Evolutionary conservation across 2,113 vertebrate species (phyloP).

Genomic region (Caloenas nicobarica): DNA sequence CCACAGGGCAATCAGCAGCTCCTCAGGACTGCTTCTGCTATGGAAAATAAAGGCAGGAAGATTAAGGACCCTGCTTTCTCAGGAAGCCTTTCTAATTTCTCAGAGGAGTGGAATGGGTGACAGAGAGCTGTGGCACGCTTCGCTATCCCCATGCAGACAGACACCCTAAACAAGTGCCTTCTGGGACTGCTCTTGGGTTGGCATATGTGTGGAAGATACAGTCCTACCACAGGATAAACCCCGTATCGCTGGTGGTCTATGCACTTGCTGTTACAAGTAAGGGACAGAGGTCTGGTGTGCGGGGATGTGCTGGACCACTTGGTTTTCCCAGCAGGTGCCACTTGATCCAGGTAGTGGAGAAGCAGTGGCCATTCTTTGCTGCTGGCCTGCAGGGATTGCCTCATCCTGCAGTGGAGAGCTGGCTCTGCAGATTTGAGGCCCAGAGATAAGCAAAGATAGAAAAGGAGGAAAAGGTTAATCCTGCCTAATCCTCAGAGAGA

Average conservation of each 20-base stretch:
- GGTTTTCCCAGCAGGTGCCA: neutral
- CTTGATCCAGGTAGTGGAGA: neutral
- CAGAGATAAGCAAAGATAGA: neutral
- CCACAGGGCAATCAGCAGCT: neutral
- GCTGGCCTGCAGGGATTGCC: neutral
- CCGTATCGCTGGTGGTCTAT: neutral
- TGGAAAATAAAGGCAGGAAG: neutral
- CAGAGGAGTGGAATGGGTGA: neutral
- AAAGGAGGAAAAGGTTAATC: constrained; percentile 17
- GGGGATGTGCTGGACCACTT: neutral
- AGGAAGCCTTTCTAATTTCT: neutral
- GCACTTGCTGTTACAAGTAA: neutral
- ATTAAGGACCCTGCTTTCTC: neutral
- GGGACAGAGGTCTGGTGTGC: neutral
- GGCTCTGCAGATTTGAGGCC: neutral
- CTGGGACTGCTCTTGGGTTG: neutral
- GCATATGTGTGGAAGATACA: neutral
- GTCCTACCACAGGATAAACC: neutral
- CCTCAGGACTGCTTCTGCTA: neutral
- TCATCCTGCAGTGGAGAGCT: neutral
- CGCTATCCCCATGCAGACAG: neutral
- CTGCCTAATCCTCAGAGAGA: neutral
- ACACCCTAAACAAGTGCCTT: neutral
- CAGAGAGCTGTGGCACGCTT: neutral
- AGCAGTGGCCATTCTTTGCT: neutral